Evolutionary conservation across 2,888 invertebrate genomes (phyloP).

Genomic region (Tortricodes alternella): DNA sequence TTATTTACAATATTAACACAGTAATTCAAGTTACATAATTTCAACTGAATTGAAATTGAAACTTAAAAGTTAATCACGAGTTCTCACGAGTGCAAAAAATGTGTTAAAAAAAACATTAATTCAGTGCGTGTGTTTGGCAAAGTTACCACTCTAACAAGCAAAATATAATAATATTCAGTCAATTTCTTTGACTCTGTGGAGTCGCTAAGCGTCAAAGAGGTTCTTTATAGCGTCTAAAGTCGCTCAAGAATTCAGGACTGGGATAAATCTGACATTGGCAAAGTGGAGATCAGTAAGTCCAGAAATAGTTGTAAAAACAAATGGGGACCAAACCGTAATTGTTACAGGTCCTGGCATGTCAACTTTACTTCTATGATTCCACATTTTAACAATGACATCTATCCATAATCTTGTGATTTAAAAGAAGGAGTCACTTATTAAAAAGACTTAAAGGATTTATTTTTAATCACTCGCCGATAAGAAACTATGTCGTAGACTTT

Average conservation of each 20-base stretch:
- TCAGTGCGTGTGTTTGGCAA: constrained; percentile 48
- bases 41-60: constrained; percentile 49
- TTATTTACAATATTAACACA: constrained; percentile 64
- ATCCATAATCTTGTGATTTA: too few relatives aligned
- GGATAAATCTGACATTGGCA: too few relatives aligned
- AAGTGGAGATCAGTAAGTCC: too few relatives aligned
- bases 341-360: too few relatives aligned
- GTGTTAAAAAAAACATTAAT: constrained; percentile 34
- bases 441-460: too few relatives aligned
- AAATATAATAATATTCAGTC: constrained; percentile 20
- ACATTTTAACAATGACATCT: too few relatives aligned
- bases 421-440: too few relatives aligned
- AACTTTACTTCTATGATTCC: too few relatives aligned
- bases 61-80: constrained; percentile 52
- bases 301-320: too few relatives aligned
- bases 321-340: too few relatives aligned
- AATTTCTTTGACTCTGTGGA: background rate
- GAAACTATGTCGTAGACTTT: background rate
- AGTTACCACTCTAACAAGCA: constrained; percentile 24
- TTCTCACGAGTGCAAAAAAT: constrained; percentile 41
- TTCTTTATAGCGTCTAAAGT: background rate
- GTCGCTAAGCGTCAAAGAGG: background rate
- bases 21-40: constrained; percentile 48
- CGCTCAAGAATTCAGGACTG: too few relatives aligned
- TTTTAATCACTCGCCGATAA: too few relatives aligned